Evolutionary conservation across 2,888 invertebrate genomes (phyloP).

Genomic region (Zaprionus obscuricornis): DNA sequence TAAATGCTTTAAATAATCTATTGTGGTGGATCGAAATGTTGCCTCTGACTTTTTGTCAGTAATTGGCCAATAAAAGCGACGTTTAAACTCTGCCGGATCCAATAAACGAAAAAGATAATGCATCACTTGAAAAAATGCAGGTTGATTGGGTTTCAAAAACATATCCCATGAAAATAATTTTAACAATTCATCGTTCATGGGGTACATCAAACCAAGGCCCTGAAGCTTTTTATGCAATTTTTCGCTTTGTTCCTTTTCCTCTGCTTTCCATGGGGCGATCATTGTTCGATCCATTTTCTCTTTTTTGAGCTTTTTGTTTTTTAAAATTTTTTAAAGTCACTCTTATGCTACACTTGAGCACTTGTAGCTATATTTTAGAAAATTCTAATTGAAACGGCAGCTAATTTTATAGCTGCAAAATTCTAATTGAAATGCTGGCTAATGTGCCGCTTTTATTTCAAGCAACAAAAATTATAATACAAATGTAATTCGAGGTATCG

Average conservation of each 20-base stretch:
- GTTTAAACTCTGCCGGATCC: slow-evolving; percentile 81
- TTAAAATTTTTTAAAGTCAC: background rate
- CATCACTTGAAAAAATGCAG: slow-evolving; percentile 82
- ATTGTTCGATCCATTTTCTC: slow-evolving; percentile 79
- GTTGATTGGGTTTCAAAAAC: slow-evolving; percentile 82
- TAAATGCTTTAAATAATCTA: slow-evolving; percentile 80
- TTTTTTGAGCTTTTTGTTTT: too few species aligned
- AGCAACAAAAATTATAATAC: slow-evolving; percentile 17
- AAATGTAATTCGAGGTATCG: slow-evolving; percentile 19
- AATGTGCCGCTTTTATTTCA: slow-evolving; percentile 39
- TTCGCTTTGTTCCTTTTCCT: slow-evolving; percentile 80
- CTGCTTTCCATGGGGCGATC: slow-evolving; percentile 80
- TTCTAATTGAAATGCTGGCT: too few species aligned
- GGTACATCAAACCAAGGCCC: slow-evolving; percentile 70
- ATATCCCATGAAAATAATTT: slow-evolving; percentile 78
- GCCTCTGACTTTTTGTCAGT: slow-evolving; percentile 81
- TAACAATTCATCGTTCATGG: slow-evolving; percentile 75
- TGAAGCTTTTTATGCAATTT: slow-evolving; percentile 72
- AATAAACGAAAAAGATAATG: slow-evolving; percentile 80
- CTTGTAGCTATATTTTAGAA: too few species aligned
- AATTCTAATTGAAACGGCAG: too few species aligned
- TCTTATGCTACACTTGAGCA: too few species aligned
- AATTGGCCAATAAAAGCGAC: slow-evolving; percentile 83
- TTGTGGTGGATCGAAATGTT: slow-evolving; percentile 79
- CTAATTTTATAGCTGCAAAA: too few species aligned